Percentiles rank a stretch among this genome's conserved stretches.
Conservation (phyloP, 2,113 vertebrate species). For the Upupa epops region DNA sequence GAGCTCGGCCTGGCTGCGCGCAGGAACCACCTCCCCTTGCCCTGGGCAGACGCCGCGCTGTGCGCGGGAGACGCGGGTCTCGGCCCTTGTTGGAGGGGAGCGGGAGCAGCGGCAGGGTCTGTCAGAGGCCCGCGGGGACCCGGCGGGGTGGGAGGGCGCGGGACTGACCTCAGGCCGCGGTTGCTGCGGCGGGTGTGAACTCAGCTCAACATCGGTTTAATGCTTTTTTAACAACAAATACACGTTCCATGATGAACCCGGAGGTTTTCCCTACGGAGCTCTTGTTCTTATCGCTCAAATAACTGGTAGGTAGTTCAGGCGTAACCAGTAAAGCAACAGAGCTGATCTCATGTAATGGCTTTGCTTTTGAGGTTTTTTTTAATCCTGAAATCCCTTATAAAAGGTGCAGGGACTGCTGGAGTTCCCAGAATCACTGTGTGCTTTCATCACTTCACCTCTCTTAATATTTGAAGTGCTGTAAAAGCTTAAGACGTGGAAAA, state of each 20-base stretch:
- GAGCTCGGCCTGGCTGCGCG: not conserved
- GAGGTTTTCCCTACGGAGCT: not conserved
- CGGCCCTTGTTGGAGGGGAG: not conserved
- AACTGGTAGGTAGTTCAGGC: not conserved
- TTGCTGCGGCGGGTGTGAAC: not conserved
- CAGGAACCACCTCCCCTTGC: no score
- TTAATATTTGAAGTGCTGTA: not conserved
- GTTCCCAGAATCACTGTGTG: not conserved
- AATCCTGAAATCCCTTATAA: fast-evolving
- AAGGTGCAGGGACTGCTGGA: fast-evolving
- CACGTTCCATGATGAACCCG: fast-evolving
- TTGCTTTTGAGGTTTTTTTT: fast-evolving
- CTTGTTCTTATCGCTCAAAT: not conserved
- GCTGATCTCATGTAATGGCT: not conserved
- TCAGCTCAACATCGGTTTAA: fast-evolving
- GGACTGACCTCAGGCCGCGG: no score
- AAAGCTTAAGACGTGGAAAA: not conserved
- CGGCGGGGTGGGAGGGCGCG: no score
- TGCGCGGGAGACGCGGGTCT: not conserved
- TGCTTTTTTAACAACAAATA: no score
- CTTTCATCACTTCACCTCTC: fast-evolving
- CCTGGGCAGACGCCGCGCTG: no score
- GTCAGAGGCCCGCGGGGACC: no score
- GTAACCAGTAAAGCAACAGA: not conserved
- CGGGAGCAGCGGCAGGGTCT: not conserved